Evolutionary conservation across 2,888 invertebrate genomes (phyloP).

Genomic region (Drosophila nr. medialis): DNA sequence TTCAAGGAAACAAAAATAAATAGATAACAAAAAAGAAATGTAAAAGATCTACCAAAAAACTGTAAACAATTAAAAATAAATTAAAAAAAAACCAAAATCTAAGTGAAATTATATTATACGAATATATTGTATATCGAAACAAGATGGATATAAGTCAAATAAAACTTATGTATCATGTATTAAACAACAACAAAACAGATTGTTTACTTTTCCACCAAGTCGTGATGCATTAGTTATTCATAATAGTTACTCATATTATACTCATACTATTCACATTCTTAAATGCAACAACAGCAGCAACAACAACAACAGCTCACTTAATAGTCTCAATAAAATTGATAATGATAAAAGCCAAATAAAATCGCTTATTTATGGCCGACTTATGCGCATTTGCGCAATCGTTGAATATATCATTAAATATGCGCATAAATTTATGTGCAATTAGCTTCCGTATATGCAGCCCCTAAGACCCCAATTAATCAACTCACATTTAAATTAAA

Average conservation of each 20-base stretch:
- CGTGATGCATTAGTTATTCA: constrained; percentile 15
- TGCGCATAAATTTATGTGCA: constrained; percentile 63
- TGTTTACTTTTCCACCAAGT: constrained; percentile 6
- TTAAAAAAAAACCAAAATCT: constrained; percentile 56
- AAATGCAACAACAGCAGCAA: constrained; percentile 25
- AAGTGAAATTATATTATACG: constrained; percentile 76
- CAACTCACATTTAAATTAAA: constrained; percentile 58
- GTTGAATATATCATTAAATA: constrained; percentile 67
- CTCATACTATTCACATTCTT: constrained; percentile 16
- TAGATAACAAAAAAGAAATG: constrained; percentile 26
- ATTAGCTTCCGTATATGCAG: constrained; percentile 69
- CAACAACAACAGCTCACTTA: constrained; percentile 26
- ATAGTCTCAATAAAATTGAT: constrained; percentile 56
- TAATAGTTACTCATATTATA: constrained; percentile 37
- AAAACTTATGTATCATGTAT: constrained; percentile 75
- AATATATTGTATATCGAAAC: constrained; percentile 78
- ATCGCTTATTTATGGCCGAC: constrained; percentile 66
- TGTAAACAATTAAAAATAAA: constrained; percentile 58
- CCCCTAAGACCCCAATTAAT: constrained; percentile 64
- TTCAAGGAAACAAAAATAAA: constrained; percentile 49
- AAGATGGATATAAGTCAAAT: constrained; percentile 77
- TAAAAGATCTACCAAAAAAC: constrained; percentile 56
- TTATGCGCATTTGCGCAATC: constrained; percentile 49
- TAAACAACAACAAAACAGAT: constrained; percentile 52
- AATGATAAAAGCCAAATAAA: constrained; percentile 71